Evolutionary conservation across 2,113 vertebrate genomes (phyloP), one percentile per base, ranked within the genome.

Genomic region (Zosterops lateralis): DNA sequence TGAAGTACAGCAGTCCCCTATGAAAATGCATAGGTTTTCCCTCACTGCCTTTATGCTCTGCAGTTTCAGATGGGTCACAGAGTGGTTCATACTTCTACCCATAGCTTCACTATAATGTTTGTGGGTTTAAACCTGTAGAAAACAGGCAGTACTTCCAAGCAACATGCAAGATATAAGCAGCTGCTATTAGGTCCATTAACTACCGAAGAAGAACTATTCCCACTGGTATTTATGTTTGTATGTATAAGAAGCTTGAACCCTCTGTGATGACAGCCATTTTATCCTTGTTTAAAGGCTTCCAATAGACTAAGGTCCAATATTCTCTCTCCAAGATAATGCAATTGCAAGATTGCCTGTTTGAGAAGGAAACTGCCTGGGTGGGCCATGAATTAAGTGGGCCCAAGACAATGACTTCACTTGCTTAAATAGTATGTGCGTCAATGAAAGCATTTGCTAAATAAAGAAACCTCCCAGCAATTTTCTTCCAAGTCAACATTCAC

Each of bases 391-490:
- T 79, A 94, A 92, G 71, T 44, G 51, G 67, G 60, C 47, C 44
- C 82, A 88, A 57, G 81, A 94, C 82, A 89, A 60, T 79, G 71
- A 84, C 62, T 95, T 95, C 18, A 92, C 91, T 95, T 93, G 87
- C 84, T 92, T 91, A 82, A 96, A 82, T 36, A 79, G 54, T 26
- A 44, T 18, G 44, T 85, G 75, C 38, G n/a, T 91, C 89, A 95
- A 91, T 87, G 85, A 94, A 92, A 95, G 78, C 76, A 90, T 87
- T 31, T 82, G 64, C 82, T 96, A 94, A 95, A 95, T 89, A 92
- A 93, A 93, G 81, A 89, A 94, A 85, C 58, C 78, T 91, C 62
- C 50, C 81, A 96, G 81, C 64, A 77, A 76, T 91, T 91, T 91
- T 92, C 75, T 87, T 87, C 64, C 87, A 67, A 91, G 91, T 91